Evolutionary conservation across 2,113 vertebrate genomes (phyloP), one percentile per base, ranked within the genome.

Genomic region (Etia nguti): DNA sequence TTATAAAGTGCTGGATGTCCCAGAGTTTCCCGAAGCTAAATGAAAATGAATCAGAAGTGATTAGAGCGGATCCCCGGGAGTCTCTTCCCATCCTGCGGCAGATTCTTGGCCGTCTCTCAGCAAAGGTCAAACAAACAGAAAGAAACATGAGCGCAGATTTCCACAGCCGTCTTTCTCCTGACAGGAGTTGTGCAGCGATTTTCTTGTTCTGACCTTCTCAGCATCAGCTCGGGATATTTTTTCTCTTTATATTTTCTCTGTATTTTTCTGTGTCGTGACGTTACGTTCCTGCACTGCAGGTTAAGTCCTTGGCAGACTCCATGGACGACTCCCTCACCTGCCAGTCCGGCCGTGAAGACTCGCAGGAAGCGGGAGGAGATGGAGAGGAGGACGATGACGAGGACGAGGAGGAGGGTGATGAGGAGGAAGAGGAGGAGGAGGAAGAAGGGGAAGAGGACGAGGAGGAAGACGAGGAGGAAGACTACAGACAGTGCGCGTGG

Each of bases 321-420:
- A 98, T 98, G 81, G 98, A 98, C 13, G 98, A 98, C 84, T 97
- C 98, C 8, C 95, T 98, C 85, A 97, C 97, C 79, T 98, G 98
- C 87, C 96, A 97, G 46, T 96, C 97, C 0, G 96, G 96, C 5
- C 96, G 95, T 18, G 95, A 95, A 3, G 96, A 96, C 90, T 96
- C 96, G 11, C 93, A 97, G 92, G 96, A 97, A 11, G 93, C 92
- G 31, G 94, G 96, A 92, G 90, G 93, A 8, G 94, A 96, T 16
- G 95, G 93, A 4, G 96, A 96, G 43, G 95, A 95, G 3, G 95
- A 93, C 0, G 96, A 95, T 1, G 96, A 93, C 0, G 95, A 94
- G 38, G 96, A 96, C 0, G 96, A 96, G 2, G 93, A 88, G 18
- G 93, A 91, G 1, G 94, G 73, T 1, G 93, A 92, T 0, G 92